Evolutionary conservation across 1,140 invertebrate species (phyloP), one percentile per base, ranked within the genome.

Genomic region (Apis cerana): DNA sequence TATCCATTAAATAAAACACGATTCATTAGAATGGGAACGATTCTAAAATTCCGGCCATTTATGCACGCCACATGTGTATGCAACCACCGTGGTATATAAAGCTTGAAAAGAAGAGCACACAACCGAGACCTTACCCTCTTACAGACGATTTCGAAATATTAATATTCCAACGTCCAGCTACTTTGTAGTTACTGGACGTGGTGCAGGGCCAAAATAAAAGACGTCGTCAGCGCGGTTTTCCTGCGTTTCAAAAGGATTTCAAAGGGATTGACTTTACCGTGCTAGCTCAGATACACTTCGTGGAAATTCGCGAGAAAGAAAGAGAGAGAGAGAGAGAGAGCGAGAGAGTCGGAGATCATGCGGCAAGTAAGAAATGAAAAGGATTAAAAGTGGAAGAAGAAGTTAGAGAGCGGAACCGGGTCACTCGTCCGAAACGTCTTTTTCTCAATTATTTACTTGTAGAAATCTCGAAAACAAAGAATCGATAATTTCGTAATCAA

Each of bases 111-210:
- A n/a, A 19, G 17, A 21, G 70, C 3, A 19, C 56, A 77, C 64
- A 78, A 69, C 9, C 23, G 64, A 78, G 59, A 84, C 61, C 75
- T 87, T 84, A 77, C 52, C 72, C 65, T 54, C 62, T 43, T 43
- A 43, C 33, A 62, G 50, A 86, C 15, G 62, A 87, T 85, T 80
- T 88, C 76, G 54, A 80, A 82, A 88, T 88, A 85, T 85, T 85
- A 88, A 87, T 88, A 77, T 80, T 54, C 48, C 61, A 27, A 43
- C 58, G 74, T 69, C 52, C 74, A 70, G 75, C 74, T 77, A 72
- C 80, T 77, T 71, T 56, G 23, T 75, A 65, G 72, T 75, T 59
- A 64, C 23, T 52, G 54, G 64, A 54, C 72, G 27, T 50, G 43
- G 11, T 52, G 64, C 58, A n/a, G 50, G n/a, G 12, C 17, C 62